Percentiles rank a stretch among this genome's conserved stretches.
Evolutionary conservation across 2,888 invertebrate species (phyloP).

Genomic region (Apamea monoglypha): DNA sequence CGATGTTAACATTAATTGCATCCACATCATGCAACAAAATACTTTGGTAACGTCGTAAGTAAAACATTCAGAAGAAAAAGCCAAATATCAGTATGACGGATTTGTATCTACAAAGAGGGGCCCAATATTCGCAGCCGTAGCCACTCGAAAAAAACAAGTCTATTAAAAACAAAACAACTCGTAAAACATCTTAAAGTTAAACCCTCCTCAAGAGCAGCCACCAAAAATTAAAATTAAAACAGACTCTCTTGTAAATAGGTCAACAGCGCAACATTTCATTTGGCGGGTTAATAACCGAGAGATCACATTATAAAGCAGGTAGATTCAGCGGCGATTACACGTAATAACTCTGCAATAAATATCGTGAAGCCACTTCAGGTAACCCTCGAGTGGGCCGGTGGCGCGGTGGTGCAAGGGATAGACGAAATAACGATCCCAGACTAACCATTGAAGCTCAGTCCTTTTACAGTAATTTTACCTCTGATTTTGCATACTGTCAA

Average conservation of each 20-base stretch:
- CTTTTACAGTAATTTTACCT: background rate
- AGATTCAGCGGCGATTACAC: constrained; percentile 86
- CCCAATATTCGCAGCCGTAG: background rate
- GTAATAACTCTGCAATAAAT: constrained; percentile 88
- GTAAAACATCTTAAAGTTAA: constrained; percentile 29
- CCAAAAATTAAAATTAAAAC: constrained; percentile 52
- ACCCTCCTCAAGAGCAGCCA: constrained; percentile 20
- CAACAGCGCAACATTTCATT: constrained; percentile 73
- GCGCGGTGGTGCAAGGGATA: constrained; percentile 58
- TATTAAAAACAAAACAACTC: constrained; percentile 38
- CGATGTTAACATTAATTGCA: background rate
- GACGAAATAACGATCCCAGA: constrained; percentile 12
- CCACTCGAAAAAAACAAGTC: background rate
- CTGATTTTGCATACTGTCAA: background rate
- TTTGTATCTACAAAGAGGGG: background rate
- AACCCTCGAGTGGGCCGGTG: constrained; percentile 70
- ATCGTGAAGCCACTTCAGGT: constrained; percentile 84
- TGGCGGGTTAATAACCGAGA: constrained; percentile 77
- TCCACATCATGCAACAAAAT: background rate
- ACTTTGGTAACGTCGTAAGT: background rate
- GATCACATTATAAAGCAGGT: constrained; percentile 84
- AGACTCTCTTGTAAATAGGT: constrained; percentile 67
- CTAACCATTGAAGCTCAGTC: background rate
- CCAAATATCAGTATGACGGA: background rate
- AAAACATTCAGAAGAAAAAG: background rate